phyloP scores from a whole-genome alignment of 2,888 invertebrate species.

The Peribatodes rhomboidaria region DNA sequence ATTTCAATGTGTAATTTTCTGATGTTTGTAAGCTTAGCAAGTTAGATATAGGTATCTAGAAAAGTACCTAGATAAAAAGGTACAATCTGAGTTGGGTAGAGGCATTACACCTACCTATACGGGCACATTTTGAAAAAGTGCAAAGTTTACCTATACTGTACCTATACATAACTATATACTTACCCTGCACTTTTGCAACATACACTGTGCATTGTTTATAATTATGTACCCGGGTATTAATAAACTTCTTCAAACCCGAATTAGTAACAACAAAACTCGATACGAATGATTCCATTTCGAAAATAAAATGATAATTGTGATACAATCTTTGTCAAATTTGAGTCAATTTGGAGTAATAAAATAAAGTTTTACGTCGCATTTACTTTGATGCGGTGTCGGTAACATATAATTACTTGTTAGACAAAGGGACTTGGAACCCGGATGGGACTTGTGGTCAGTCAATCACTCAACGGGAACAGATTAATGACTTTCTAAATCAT shows the following conservation, averaged over 20 bases:
- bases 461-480: constrained; percentile 32
- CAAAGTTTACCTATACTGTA: too few relatives aligned
- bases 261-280: neutral
- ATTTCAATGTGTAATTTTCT: too few relatives aligned
- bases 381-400: constrained; percentile 77
- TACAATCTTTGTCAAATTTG: constrained; percentile 82
- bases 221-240: too few relatives aligned
- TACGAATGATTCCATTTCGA: constrained; percentile 61
- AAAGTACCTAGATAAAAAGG: too few relatives aligned
- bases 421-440: constrained; percentile 49
- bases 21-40: too few relatives aligned
- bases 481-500: constrained; percentile 55
- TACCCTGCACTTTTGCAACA: too few relatives aligned
- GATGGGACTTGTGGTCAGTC: constrained; percentile 48
- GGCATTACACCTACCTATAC: too few relatives aligned
- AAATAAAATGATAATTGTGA: constrained; percentile 71
- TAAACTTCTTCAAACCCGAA: neutral
- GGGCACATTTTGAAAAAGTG: too few relatives aligned
- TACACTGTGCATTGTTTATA: too few relatives aligned
- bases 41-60: too few relatives aligned
- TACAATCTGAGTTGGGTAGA: too few relatives aligned
- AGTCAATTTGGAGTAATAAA: constrained; percentile 84
- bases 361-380: constrained; percentile 85
- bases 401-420: constrained; percentile 71
- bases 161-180: too few relatives aligned